A percentile compares a stretch with the other conserved stretches of the same genome.
phyloP scores from a whole-genome alignment of 2,113 vertebrate genomes.

The Salvator merianae region DNA sequence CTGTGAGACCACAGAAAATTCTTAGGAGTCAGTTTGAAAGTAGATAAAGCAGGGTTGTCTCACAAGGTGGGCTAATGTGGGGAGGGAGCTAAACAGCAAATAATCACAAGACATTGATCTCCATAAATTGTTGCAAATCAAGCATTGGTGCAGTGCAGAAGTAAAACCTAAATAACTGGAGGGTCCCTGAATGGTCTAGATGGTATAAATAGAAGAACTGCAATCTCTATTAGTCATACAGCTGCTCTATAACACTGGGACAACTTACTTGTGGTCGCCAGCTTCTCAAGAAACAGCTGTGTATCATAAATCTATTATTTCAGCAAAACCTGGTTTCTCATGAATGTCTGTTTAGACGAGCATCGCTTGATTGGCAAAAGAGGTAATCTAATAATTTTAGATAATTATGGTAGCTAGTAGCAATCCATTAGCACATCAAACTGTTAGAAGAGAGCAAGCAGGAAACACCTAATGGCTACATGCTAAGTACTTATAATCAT shows the following conservation, averaged over 20 bases:
- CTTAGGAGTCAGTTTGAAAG: not conserved
- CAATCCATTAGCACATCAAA: conserved; percentile 22
- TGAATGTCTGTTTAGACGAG: not conserved
- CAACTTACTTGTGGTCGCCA: not conserved
- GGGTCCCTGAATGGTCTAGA: too few relatives aligned
- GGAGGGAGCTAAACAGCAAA: too few relatives aligned
- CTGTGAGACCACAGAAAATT: not conserved
- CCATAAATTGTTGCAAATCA: too few relatives aligned
- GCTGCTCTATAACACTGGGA: not conserved
- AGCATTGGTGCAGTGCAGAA: too few relatives aligned
- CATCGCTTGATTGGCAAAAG: conserved; percentile 1
- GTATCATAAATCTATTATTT: not conserved
- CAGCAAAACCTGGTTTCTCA: not conserved
- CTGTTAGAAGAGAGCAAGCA: not conserved
- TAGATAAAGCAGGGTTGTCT: too few relatives aligned
- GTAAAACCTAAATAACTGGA: too few relatives aligned
- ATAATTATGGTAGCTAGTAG: conserved; percentile 8
- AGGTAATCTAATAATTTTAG: conserved; percentile 5
- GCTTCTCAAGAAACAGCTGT: not conserved
- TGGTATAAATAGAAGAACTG: not conserved
- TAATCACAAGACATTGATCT: not conserved
- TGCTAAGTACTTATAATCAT: not conserved
- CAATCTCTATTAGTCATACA: not conserved
- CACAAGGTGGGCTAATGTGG: too few relatives aligned
- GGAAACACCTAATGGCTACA: not conserved